Evolutionary conservation across 2,113 vertebrate species (phyloP).

Genomic region (Butorides virescens): DNA sequence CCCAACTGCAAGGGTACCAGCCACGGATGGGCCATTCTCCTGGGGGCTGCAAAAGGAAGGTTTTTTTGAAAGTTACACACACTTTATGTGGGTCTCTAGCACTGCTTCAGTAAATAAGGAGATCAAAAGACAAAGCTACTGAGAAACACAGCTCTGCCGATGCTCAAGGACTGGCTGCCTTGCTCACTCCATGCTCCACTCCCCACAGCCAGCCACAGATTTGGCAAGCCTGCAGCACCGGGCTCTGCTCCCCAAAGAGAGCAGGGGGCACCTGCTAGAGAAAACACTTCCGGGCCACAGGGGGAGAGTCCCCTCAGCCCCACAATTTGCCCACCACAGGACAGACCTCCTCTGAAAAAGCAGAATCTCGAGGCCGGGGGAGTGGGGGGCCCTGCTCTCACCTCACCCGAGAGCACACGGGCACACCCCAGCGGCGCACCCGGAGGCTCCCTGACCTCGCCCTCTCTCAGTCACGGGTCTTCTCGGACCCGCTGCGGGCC

Average conservation of each 20-base stretch:
- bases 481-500: background rate
- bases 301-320: no score
- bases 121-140: background rate
- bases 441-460: no score
- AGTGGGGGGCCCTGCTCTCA: rapidly evolving
- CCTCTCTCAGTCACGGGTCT: rapidly evolving
- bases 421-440: rapidly evolving
- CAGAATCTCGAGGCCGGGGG: rapidly evolving
- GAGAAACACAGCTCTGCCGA: background rate
- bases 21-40: background rate
- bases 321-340: rapidly evolving
- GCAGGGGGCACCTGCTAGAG: no score
- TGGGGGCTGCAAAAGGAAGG: no score
- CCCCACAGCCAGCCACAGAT: background rate
- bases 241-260: background rate
- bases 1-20: background rate
- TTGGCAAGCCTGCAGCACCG: rapidly evolving
- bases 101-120: background rate
- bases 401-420: no score
- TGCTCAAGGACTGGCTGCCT: rapidly evolving
- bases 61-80: rapidly evolving
- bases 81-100: rapidly evolving
- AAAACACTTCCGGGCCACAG: rapidly evolving
- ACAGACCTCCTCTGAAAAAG: rapidly evolving
- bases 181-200: rapidly evolving